phyloP scores from a whole-genome alignment of 2,797 vertebrate genomes.

The Hydrolagus colliei region DNA sequence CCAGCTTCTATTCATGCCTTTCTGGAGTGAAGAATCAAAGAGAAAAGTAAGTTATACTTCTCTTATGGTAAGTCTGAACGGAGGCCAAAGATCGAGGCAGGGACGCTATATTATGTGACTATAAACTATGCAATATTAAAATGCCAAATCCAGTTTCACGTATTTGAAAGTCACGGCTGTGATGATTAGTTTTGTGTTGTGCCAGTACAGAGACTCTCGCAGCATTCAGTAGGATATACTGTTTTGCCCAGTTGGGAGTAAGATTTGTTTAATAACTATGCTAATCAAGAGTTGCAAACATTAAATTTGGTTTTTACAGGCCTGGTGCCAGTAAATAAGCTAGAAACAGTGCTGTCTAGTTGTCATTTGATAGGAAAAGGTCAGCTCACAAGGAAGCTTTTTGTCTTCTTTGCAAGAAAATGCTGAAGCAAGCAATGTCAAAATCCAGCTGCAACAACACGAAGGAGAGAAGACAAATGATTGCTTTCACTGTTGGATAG shows the following conservation, averaged over 20 bases:
- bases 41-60: neutral
- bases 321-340: constrained; percentile 61
- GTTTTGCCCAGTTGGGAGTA: constrained; percentile 21
- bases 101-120: constrained; percentile 2
- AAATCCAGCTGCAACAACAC: constrained; percentile 67
- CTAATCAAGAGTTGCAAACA: constrained; percentile 51
- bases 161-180: constrained; percentile 16
- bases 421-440: constrained; percentile 65
- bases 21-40: constrained; percentile 10
- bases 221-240: neutral
- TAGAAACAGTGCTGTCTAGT: constrained; percentile 57
- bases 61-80: constrained; percentile 8
- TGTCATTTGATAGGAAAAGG: constrained; percentile 68
- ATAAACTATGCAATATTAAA: constrained; percentile 31
- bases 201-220: neutral
- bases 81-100: neutral
- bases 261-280: constrained; percentile 24
- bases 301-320: constrained; percentile 64
- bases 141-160: constrained; percentile 1
- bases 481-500: constrained; percentile 59
- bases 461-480: constrained; percentile 59
- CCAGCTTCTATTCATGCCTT: neutral
- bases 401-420: constrained; percentile 54
- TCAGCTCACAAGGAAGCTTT: constrained; percentile 65
- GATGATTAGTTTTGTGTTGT: constrained; percentile 29